phyloP scores from a whole-genome alignment of 2,113 vertebrate species.

The Nerophis ophidion region DNA sequence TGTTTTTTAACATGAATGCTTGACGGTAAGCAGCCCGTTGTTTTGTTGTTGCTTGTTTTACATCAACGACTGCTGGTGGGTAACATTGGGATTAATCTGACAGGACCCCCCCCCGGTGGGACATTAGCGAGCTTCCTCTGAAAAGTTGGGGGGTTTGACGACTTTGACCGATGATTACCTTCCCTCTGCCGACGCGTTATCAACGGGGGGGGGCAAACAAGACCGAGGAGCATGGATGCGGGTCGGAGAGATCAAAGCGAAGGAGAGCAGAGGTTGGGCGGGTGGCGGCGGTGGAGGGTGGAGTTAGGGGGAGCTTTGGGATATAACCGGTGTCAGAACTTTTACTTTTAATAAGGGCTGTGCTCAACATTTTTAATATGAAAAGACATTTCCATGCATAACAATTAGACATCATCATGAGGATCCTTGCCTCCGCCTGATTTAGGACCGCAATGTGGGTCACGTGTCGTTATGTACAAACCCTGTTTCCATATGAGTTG shows the following conservation, averaged over 20 bases:
- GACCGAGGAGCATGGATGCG: conserved; percentile 23
- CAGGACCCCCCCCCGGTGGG: conserved; percentile 37
- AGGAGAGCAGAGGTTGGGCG: conserved; percentile 1
- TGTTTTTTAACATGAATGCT: conserved; percentile 37
- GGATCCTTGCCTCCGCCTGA: conserved; percentile 1
- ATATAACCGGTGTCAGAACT: background rate
- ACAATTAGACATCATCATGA: conserved; percentile 9
- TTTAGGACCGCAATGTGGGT: background rate
- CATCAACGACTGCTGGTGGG: conserved; percentile 24
- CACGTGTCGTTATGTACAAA: no score
- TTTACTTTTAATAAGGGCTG: conserved; percentile 1
- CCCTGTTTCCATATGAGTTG: no score
- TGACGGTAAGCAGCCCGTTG: conserved; percentile 45
- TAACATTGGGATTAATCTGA: conserved; percentile 47
- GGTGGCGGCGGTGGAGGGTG: background rate
- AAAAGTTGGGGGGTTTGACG: conserved; percentile 52
- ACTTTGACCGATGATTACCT: conserved; percentile 50
- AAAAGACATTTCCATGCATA: conserved; percentile 10
- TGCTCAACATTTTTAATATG: conserved; percentile 13
- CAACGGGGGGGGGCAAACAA: conserved; percentile 31
- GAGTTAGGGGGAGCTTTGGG: background rate
- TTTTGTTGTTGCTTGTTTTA: conserved; percentile 23
- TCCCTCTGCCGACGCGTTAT: conserved; percentile 18
- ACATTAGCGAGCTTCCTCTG: conserved; percentile 26
- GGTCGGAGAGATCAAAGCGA: conserved; percentile 18